These are phyloP conservation scores for Vidua macroura DNA, from an alignment of 2,113 vertebrate genomes.

Conservation along the genomic window DNA sequence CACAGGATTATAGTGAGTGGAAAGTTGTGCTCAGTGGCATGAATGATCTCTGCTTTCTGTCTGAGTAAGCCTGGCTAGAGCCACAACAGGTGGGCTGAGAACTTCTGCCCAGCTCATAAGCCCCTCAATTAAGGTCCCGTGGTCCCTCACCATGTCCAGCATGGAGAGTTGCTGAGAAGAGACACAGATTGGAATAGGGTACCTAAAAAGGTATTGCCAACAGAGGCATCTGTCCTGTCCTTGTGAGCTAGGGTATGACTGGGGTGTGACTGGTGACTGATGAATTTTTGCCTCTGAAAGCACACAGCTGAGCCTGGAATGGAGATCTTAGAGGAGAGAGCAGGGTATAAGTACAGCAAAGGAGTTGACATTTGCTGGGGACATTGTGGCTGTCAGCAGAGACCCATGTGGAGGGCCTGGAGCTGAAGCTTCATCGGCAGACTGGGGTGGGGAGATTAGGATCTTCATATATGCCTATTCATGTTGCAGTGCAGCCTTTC, in stretches of 20 bases:
- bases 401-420: accelerated
- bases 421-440: not conserved
- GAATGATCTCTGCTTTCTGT: not conserved
- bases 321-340: not conserved
- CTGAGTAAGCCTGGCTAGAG: not conserved
- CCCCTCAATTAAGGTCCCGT: not conserved
- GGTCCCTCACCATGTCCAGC: not conserved
- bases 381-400: not conserved
- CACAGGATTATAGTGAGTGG: not conserved
- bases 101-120: not conserved
- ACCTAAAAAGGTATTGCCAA: not conserved
- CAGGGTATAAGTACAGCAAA: not conserved
- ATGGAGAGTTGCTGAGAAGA: not conserved
- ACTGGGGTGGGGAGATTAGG: not conserved
- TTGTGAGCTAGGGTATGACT: not conserved
- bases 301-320: not conserved
- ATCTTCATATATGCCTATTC: not conserved
- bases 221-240: not conserved
- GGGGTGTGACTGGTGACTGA: not conserved
- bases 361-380: not conserved
- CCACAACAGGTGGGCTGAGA: not conserved
- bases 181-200: not conserved
- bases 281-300: not conserved
- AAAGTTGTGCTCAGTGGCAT: not conserved
- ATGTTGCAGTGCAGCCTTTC: not conserved